Evolutionary conservation across 2,113 vertebrate species (phyloP), one percentile per base, ranked within the genome.

Genomic region (Herpailurus yagouaroundi): DNA sequence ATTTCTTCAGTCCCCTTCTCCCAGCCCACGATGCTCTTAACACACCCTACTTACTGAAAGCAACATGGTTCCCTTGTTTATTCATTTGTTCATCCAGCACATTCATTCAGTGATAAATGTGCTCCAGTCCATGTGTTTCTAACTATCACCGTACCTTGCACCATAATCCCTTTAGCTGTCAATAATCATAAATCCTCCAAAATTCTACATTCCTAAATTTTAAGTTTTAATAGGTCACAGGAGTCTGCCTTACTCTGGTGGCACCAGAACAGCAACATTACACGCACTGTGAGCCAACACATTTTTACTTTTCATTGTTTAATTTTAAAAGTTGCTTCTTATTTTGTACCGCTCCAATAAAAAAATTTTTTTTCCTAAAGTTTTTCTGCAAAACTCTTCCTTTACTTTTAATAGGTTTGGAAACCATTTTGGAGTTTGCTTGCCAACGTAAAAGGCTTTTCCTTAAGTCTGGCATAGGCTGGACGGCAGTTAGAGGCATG

Each of bases 381-480:
- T 89, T 66, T 79, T 88, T 77, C 87, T 80, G 55, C 90, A 94
- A 92, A 94, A 87, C n/a, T 48, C 38, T 77, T 82, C 41, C 76
- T 83, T 80, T 80, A 45, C 79, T 97, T 92, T 94, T 60, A 89
- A 88, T 52, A 71, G 21, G 18, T 55, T 95, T 95, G 71, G 96
- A 94, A 97, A 81, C 18, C 84, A 97, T 45, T 80, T 64, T 94
- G 80, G 87, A 92, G 33, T 90, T 41, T 83, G n/a, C 57, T 74
- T 95, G 83, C 74, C 93, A 97, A 73, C 33, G 45, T 27, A 45
- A 87, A 96, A 87, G 83, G 8, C 31, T 89, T 92, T 94, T 87
- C 92, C 94, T 63, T 86, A 81, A 92, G 50, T 55, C 52, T 94
- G 84, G 89, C 86, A 95, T 21, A 71, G 48, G 69, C 41, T 81